Evolutionary conservation across 1,140 invertebrate species (phyloP), one percentile per base, ranked within the genome.

Genomic region (Drosophila lacteicornis): DNA sequence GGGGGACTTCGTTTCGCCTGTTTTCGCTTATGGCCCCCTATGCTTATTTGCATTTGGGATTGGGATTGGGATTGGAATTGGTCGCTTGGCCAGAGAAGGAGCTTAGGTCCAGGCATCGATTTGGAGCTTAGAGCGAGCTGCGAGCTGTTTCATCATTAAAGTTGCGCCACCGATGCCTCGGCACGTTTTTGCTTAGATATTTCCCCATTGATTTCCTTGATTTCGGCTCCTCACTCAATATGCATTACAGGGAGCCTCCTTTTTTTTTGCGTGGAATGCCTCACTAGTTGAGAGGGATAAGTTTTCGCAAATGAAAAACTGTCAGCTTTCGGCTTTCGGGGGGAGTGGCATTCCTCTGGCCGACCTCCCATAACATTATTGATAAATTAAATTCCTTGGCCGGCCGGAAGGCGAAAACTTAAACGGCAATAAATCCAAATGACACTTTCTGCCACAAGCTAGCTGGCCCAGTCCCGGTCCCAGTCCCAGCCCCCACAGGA

Each of bases 361-460:
- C 43, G 47, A 9, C 58, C 27, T 30, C 42, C 43, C 27, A 51
- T 53, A 65, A 53, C 81, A 80, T 86, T 86, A 82, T 82, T 83
- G 84, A 78, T 80, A 84, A 80, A 88, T 84, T 80, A 84, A 90
- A 88, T 90, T 90, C 80, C 85, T 75, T 51, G 61, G 57, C 68
- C 50, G 57, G 57, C 63, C 25, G 11, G 36, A 13, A 45, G 38
- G 46, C 58, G 27, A 43, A 69, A 57, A 65, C 51, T 67, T 76
- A 76, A 76, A 66, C 60, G 62, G 74, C 74, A 77, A 77, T 67
- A 68, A 68, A 77, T 78, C 61, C 70, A 73, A 73, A 73, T 73
- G 70, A 73, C 70, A 73, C 46, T 73, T 73, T 68, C 30, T 55
- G 67, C 46, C 67, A 42, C 36, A 40, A 43, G 17, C 49, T 25